Base-by-base conservation (phyloP, 2,113 vertebrate species). In the Paedocypris sp. region DNA sequence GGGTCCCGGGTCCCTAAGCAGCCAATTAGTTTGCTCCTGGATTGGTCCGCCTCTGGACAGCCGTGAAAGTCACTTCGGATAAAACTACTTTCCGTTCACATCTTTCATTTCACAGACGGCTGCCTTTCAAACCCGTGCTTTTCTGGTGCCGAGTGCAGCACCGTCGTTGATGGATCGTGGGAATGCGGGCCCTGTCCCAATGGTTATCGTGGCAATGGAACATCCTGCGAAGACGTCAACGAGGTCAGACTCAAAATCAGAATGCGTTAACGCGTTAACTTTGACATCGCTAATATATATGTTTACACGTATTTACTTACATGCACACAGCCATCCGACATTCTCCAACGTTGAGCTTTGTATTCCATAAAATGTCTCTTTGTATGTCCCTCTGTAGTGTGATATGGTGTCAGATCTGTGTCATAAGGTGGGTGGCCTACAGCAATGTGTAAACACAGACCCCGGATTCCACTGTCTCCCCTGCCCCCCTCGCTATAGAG, bases 51-150 rank as follows among this genome's bases (percentile, higher is more conserved):
- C n/a, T n/a, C n/a, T n/a, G n/a, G n/a, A n/a, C n/a, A n/a, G n/a
- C n/a, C n/a, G n/a, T n/a, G n/a, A n/a, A n/a, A n/a, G n/a, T n/a
- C n/a, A n/a, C n/a, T n/a, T n/a, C n/a, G n/a, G n/a, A n/a, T n/a
- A n/a, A n/a, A n/a, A n/a, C n/a, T n/a, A n/a, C n/a, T n/a, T n/a
- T n/a, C n/a, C n/a, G n/a, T n/a, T n/a, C n/a, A n/a, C n/a, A n/a
- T n/a, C n/a, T n/a, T 13, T 36, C 19, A 56, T 25, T 66, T 70
- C 67, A 42, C 76, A 98, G 95, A 98, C 32, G 83, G 85, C 1
- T 98, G 95, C 71, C 71, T 94, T 58, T 94, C 90, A 58, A 88
- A 85, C 63, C 95, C 94, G 6, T 98, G 95, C 76, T 98, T 97
- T 68, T 86, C 89, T 2, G 93, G 92, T 7, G 88, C 90, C 7